Percentiles rank a stretch among this genome's conserved stretches.
Evolutionary conservation across 2,113 vertebrate genomes (phyloP).

Genomic region (Candoia aspera): DNA sequence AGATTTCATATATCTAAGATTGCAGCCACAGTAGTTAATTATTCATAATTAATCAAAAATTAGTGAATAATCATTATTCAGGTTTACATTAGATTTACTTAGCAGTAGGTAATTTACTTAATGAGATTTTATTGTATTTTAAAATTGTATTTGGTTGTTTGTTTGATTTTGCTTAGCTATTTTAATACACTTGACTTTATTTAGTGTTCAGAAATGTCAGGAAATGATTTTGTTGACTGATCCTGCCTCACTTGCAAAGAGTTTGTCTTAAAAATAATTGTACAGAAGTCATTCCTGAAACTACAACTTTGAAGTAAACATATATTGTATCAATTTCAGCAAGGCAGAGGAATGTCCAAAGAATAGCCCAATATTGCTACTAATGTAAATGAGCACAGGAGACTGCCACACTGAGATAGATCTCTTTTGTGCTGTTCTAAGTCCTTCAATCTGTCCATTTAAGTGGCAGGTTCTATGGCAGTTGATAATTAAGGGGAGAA

Average conservation of each 20-base stretch:
- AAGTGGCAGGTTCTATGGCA: conserved; percentile 15
- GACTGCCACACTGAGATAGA: background rate
- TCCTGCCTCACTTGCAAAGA: conserved; percentile 39
- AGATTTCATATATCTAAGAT: background rate
- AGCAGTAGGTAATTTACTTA: background rate
- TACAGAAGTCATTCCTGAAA: conserved; percentile 23
- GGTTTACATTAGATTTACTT: background rate
- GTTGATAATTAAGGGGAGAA: conserved; percentile 20
- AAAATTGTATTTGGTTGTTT: background rate
- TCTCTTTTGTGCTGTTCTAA: conserved; percentile 3
- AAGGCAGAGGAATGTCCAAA: background rate
- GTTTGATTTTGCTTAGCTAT: background rate
- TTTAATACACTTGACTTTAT: background rate
- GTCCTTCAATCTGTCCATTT: background rate
- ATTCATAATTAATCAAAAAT: background rate
- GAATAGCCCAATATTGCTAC: background rate
- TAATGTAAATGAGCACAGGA: background rate
- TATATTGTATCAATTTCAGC: conserved; percentile 12
- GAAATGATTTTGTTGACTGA: conserved; percentile 44
- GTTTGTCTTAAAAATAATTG: conserved; percentile 18
- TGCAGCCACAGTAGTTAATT: background rate
- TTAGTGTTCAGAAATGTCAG: conserved; percentile 32
- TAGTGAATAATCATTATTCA: background rate
- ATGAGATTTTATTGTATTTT: background rate
- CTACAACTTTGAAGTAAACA: background rate